Base-by-base conservation (phyloP, 2,113 vertebrate genomes). In the Notarius lentiginosus region DNA sequence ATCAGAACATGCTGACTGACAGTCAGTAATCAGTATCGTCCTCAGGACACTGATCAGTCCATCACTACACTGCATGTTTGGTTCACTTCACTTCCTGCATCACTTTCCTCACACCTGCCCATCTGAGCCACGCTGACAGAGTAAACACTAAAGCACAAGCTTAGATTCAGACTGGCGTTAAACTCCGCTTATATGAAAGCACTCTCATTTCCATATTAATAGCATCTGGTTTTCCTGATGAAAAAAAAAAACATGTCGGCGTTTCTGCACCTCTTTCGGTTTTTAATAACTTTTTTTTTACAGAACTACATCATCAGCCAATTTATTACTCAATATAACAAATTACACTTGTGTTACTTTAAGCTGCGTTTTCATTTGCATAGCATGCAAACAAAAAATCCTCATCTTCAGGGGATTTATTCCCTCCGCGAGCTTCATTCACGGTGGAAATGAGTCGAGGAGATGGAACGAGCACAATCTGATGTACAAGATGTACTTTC, bases 261-360 rank as follows among this genome's bases (percentile, higher is more conserved):
- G 53, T 27, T 34, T 60, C 79, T 61, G 17, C 41, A 80, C 55
- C 77, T 11, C 77, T 56, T 30, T 79, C 6, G 56, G 9, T 41
- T 61, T 81, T 81, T 81, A 61, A 81, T 81, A 81, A 80, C 77
- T 27, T 22, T 24, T 75, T 76, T 51, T 49, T 53, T 27, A 22
- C 41, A 55, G 55, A 80, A 41, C 27, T 8, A 7, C 79, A 24
- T 47, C 30, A 24, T 47, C 79, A 47, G 56, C 79, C 56, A 47
- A 81, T 61, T 61, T 81, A 61, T 61, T 24, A 81, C 56, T 24
- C 79, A 24, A 61, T 81, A 81, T 47, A 81, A 2, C 30, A 81
- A 81, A 81, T 61, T 47, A 81, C 7, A 47, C 58, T 22, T 14
- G 30, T 11, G 30, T 61, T 61, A 81, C 79, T 81, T 61, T 61